Base-by-base conservation (phyloP, 1,140 invertebrate species). In the Diabrotica undecimpunctata region DNA sequence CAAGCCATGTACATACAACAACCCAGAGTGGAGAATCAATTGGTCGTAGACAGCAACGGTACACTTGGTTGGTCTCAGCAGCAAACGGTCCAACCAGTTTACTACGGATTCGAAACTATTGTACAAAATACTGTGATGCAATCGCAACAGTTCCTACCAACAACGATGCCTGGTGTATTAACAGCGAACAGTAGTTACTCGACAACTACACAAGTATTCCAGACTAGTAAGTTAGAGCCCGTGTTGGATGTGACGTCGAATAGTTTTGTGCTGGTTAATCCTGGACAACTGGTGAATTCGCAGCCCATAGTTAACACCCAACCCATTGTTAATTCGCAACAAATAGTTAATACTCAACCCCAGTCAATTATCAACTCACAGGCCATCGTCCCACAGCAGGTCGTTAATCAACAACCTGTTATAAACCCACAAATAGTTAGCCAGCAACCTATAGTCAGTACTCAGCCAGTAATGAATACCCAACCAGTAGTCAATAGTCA, bases 91-190 rank as follows among this genome's bases (percentile, higher is more conserved):
- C 89, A 90, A 66, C 90, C 90, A 3, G 87, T 92, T 75, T 91
- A 90, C 73, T 91, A 91, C 66, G 89, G 89, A 0, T 81, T 92
- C 66, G 90, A 92, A 79, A 92, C 90, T 0, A 91, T 92, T 62
- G 90, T 92, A 9, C 90, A 91, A 76, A 92, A 92, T 72, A 92
- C 90, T 10, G 89, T 92, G 0, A 92, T 92, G 90, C 90, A 88
- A 14, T 91, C 89, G 35, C 90, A 91, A 74, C 90, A 92, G 70
- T 91, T 91, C 75, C 85, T 92, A 36, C 86, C 90, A 8, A 89
- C 88, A 5, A 85, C 88, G 5, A 86, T 91, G 78, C 89, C 88
- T 57, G 89, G 90, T 54, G 88, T 91, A 9, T 78, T 91, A 7
- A 88, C 88, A 37, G 86, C 88, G 70, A 88, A 88, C 71, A 90